These are phyloP conservation scores for Erpornis zantholeuca DNA, from an alignment of 2,113 vertebrate species.

Conservation along the genomic window DNA sequence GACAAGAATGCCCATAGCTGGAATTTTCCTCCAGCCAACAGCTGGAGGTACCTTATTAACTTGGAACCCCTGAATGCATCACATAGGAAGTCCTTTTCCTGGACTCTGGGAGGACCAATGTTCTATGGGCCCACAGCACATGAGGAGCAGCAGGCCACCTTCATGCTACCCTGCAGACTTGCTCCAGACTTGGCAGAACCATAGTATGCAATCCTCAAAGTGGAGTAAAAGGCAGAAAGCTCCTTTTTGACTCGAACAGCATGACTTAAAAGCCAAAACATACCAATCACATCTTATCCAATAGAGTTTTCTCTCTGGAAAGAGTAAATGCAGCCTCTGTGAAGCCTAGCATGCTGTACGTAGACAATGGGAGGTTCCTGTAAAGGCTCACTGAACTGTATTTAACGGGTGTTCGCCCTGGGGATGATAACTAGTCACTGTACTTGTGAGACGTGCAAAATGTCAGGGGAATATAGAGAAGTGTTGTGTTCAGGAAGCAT, in stretches of 20 bases:
- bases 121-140: background rate
- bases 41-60: background rate
- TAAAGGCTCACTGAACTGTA: conserved; percentile 27
- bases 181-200: background rate
- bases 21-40: background rate
- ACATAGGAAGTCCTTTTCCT: background rate
- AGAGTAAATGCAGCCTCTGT: background rate
- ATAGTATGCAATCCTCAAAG: background rate
- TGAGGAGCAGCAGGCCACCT: background rate
- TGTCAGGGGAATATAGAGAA: conserved; percentile 66
- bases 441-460: conserved; percentile 71
- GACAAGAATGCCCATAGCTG: background rate
- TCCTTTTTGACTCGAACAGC: background rate
- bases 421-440: conserved; percentile 56
- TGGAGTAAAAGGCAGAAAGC: background rate
- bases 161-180: background rate
- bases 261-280: background rate
- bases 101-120: background rate
- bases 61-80: background rate
- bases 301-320: conserved; percentile 1
- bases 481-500: conserved; percentile 61
- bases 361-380: conserved; percentile 24
- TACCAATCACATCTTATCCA: background rate
- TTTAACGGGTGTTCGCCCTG: background rate
- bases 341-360: background rate